These are phyloP conservation scores for Menidia beryllina DNA, from an alignment of 2,113 vertebrate genomes.

Conservation along the genomic window DNA sequence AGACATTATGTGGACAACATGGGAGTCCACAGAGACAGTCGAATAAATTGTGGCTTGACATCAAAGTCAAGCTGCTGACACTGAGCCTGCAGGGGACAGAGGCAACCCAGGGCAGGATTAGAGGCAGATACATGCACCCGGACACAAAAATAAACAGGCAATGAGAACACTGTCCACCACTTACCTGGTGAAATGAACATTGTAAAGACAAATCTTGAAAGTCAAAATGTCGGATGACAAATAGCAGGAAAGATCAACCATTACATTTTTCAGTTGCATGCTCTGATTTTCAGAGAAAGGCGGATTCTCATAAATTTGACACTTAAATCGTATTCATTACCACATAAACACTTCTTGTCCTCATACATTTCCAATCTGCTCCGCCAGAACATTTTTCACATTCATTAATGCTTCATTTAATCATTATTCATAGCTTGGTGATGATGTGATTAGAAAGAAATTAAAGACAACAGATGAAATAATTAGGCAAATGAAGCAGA, in stretches of 20 bases:
- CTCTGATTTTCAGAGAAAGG: slow-evolving; percentile 27
- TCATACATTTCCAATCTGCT: slow-evolving; percentile 66
- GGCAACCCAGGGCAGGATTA: slow-evolving; percentile 69
- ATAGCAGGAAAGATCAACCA: slow-evolving; percentile 36
- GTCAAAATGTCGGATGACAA: slow-evolving; percentile 35
- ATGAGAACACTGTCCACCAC: slow-evolving; percentile 22
- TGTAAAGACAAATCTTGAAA: slow-evolving; percentile 36
- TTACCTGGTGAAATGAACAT: slow-evolving; percentile 42
- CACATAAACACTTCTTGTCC: slow-evolving; percentile 59
- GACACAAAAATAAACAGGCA: slow-evolving; percentile 59
- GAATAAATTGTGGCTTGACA: slow-evolving; percentile 76
- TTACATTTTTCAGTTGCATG: slow-evolving; percentile 52
- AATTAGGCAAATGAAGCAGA: slow-evolving; percentile 68
- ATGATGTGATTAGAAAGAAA: slow-evolving; percentile 70
- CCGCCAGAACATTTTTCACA: slow-evolving; percentile 47
- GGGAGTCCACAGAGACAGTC: slow-evolving; percentile 62
- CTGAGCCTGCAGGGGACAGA: slow-evolving; percentile 67
- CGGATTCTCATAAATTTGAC: slow-evolving; percentile 45
- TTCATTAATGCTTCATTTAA: slow-evolving; percentile 69
- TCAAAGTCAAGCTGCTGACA: slow-evolving; percentile 74
- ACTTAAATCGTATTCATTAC: slow-evolving; percentile 56
- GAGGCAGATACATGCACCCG: slow-evolving; percentile 43
- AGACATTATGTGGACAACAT: slow-evolving; percentile 72
- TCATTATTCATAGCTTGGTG: slow-evolving; percentile 74
- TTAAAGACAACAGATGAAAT: slow-evolving; percentile 63